Conservation (phyloP, 2,888 invertebrate genomes). For the Ectemnius lituratus region DNA sequence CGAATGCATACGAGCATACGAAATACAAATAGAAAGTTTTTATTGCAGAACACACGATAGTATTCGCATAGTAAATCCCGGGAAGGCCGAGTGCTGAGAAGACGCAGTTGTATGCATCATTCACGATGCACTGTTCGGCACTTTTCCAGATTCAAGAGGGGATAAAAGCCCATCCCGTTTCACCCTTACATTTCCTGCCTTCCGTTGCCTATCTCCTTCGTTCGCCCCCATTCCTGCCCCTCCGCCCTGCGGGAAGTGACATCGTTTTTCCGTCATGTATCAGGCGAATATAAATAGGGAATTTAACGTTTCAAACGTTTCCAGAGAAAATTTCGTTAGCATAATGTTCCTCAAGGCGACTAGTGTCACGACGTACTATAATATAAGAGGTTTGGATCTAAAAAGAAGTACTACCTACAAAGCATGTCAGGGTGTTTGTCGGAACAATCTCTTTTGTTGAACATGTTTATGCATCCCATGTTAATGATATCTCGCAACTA, state of each 20-base stretch:
- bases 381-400: slow-evolving; percentile 27
- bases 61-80: slow-evolving; percentile 29
- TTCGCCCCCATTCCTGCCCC: slow-evolving; percentile 6
- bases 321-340: slow-evolving; percentile 60
- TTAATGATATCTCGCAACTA: too few relatives aligned
- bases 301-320: slow-evolving; percentile 63
- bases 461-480: too few relatives aligned
- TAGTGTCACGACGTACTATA: slow-evolving; percentile 10
- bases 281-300: slow-evolving; percentile 69
- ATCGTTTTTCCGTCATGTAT: slow-evolving; percentile 51
- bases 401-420: slow-evolving; percentile 25
- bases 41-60: slow-evolving; percentile 22
- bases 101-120: slow-evolving; percentile 32
- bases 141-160: slow-evolving; percentile 31
- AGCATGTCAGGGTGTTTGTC: background rate
- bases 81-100: slow-evolving; percentile 1
- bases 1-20: slow-evolving; percentile 49
- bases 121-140: slow-evolving; percentile 38
- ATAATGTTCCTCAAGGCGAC: slow-evolving; percentile 54
- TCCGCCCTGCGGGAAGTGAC: slow-evolving; percentile 18
- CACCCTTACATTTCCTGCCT: slow-evolving; percentile 9
- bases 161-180: slow-evolving; percentile 15
- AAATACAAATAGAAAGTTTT: slow-evolving; percentile 64
- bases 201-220: background rate
- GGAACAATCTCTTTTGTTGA: background rate